Evolutionary conservation across 2,113 vertebrate species (phyloP), one percentile per base, ranked within the genome.

Genomic region (Tauraco erythrolophus): DNA sequence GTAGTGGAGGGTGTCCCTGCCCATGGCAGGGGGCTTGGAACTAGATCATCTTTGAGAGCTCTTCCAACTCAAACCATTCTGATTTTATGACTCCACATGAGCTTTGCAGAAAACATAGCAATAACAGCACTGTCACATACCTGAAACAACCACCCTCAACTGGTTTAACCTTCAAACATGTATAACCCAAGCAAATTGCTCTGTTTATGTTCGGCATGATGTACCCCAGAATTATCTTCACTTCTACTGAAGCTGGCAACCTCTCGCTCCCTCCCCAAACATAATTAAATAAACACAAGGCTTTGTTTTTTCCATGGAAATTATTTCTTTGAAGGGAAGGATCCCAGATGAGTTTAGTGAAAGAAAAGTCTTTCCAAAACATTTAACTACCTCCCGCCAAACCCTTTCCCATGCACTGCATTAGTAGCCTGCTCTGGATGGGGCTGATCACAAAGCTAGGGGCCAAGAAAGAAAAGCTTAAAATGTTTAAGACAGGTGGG

Each of bases 401-500:
- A 19, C 15, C 56, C 18, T 41, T 76, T 76, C 57, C 48, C 46
- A 50, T 4, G 37, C 16, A 16, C 25, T 45, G 15, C 37, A 31
- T 53, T 10, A 45, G 7, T 7, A 43, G 19, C 15, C 33, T 78
- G 39, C 66, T 80, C 45, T 48, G 68, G 64, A 69, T 39, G 45
- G 25, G 76, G 48, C 11, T 25, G 37, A 31, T 18, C 0, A 1
- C 45, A 33, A 0, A 53, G 62, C 22, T 15, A 16, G 4, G 16
- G 27, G 35, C 33, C 39, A 86, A 65, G 48, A n/a, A 91, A 79
- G 9, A 51, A 65, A n/a, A 70, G 8, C 19, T 58, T 50, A 25
- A 93, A 93, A 70, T 28, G 66, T 0, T 0, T 41, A 70, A 78
- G 2, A 60, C 27, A 87, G 41, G 76, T 89, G 50, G 12, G 45